phyloP scores from a whole-genome alignment of 2,888 invertebrate genomes.

The Chrysolina oricalcia region DNA sequence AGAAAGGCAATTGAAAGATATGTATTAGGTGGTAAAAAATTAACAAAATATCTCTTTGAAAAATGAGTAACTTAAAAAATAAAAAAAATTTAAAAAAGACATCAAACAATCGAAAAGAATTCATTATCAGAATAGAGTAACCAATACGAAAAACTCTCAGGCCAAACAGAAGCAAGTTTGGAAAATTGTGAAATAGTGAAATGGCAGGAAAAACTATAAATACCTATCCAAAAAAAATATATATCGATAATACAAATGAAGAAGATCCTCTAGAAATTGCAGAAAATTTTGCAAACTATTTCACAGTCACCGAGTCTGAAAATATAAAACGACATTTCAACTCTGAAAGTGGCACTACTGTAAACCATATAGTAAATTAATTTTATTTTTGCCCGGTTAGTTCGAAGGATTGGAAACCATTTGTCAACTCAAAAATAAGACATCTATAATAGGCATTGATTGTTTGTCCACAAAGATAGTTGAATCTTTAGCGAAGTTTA shows the following conservation, averaged over 20 bases:
- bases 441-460: conserved; percentile 24
- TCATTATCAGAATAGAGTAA: conserved; percentile 22
- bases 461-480: too few relatives aligned
- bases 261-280: conserved; percentile 15
- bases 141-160: conserved; percentile 11
- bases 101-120: conserved; percentile 7
- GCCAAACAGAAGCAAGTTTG: conserved; percentile 22
- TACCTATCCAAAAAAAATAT: neutral
- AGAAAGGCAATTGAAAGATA: too few relatives aligned
- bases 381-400: conserved; percentile 21
- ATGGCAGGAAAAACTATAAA: conserved; percentile 10
- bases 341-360: conserved; percentile 9
- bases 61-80: neutral
- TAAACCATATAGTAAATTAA: conserved; percentile 15
- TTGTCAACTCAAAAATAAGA: conserved; percentile 15
- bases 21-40: too few relatives aligned
- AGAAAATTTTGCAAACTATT: conserved; percentile 7
- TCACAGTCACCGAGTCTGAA: too few relatives aligned
- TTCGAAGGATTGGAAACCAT: conserved; percentile 4
- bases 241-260: neutral
- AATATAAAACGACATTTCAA: too few relatives aligned
- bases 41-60: too few relatives aligned
- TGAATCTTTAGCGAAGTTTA: too few relatives aligned
- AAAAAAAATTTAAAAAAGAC: conserved; percentile 12
- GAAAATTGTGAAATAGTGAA: conserved; percentile 17